Evolutionary conservation across 2,113 vertebrate species (phyloP).

Genomic region (Thinocorus orbignyianus): DNA sequence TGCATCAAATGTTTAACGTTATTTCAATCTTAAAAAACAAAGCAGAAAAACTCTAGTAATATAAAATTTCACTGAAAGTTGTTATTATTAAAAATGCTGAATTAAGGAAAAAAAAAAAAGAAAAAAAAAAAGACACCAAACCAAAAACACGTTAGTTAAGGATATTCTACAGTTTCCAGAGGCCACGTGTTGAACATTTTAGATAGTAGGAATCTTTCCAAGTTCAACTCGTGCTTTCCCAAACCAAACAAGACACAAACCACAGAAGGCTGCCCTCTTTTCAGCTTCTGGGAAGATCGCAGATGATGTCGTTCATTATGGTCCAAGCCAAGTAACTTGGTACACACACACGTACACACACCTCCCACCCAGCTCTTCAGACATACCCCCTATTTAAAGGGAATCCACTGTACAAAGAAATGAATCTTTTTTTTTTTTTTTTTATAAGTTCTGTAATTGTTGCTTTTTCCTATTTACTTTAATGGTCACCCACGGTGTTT

Average conservation of each 20-base stretch:
- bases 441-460: neutral
- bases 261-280: neutral
- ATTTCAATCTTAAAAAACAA: neutral
- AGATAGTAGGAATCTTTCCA: neutral
- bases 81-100: neutral
- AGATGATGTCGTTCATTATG: neutral
- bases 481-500: neutral
- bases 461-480: neutral
- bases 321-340: neutral
- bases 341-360: neutral
- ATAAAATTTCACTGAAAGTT: neutral
- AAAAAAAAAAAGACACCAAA: too few species aligned
- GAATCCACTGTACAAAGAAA: neutral
- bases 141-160: neutral
- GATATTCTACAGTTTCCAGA: neutral
- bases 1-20: neutral
- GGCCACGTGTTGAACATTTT: neutral
- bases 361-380: neutral
- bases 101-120: neutral
- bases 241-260: constrained; percentile 46
- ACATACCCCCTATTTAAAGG: constrained; percentile 8
- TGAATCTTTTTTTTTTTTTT: neutral
- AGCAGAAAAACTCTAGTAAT: neutral
- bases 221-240: neutral
- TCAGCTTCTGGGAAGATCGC: constrained; percentile 5